Percentiles rank a stretch among this genome's conserved stretches.
Evolutionary conservation across 2,888 invertebrate genomes (phyloP).

Genomic region (Dromius quadrimaculatus): DNA sequence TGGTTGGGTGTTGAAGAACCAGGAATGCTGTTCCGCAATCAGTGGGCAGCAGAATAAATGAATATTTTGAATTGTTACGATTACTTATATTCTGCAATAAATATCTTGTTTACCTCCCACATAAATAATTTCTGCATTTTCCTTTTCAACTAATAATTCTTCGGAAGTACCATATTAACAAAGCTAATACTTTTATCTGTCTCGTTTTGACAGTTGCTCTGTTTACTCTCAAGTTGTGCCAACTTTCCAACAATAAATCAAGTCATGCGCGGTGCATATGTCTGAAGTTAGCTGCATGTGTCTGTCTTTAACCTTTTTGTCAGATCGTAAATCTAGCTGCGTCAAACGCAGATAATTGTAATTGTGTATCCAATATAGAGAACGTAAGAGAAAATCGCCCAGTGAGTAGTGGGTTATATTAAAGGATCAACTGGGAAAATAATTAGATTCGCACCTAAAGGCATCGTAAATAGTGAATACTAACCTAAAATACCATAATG

Average conservation of each 20-base stretch:
- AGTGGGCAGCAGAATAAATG: no score
- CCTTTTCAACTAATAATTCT: no score
- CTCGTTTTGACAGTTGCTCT: slow-evolving; percentile 22
- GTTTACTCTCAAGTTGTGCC: slow-evolving; percentile 13
- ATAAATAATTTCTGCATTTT: no score
- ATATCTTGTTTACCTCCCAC: no score
- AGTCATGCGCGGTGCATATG: slow-evolving; percentile 6
- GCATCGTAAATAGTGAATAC: not conserved
- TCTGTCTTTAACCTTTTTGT: slow-evolving; percentile 29
- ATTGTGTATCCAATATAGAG: slow-evolving; percentile 15
- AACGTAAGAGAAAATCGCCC: slow-evolving; percentile 19
- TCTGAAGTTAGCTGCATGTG: no score
- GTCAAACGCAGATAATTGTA: slow-evolving; percentile 16
- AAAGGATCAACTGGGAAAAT: not conserved
- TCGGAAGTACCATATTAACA: no score
- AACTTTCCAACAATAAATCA: slow-evolving; percentile 35
- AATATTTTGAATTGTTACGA: no score
- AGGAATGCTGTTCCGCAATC: no score
- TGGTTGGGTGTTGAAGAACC: no score
- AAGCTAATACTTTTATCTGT: slow-evolving; percentile 6
- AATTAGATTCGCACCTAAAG: slow-evolving; percentile 10
- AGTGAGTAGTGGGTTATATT: not conserved
- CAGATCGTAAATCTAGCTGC: slow-evolving; percentile 12
- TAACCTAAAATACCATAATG: not conserved
- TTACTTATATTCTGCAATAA: no score